phyloP scores from a whole-genome alignment of 2,888 invertebrate genomes.

The Eilema caniola region DNA sequence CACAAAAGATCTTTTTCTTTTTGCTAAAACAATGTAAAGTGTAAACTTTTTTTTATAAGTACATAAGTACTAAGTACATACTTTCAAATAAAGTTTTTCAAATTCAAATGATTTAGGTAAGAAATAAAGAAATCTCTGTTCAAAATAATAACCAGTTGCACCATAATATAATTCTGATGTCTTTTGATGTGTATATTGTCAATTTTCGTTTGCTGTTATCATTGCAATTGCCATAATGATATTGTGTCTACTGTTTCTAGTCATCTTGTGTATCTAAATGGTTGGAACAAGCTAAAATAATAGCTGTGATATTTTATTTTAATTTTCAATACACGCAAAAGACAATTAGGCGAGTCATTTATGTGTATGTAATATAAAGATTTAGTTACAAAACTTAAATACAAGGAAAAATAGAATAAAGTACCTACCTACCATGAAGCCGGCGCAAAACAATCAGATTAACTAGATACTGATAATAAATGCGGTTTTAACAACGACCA shows the following conservation, averaged over 20 bases:
- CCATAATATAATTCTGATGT: no score
- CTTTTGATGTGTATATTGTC: no score
- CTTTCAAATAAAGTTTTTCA: no score
- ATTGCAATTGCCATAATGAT: not conserved
- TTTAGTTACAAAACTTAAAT: not conserved
- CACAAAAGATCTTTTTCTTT: no score
- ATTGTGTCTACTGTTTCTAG: not conserved
- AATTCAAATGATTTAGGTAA: no score
- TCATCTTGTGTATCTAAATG: no score
- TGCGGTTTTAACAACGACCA: not conserved
- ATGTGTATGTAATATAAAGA: constrained; percentile 1
- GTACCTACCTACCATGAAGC: not conserved
- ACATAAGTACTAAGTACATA: no score
- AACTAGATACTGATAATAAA: not conserved
- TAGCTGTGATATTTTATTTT: not conserved
- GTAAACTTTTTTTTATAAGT: no score
- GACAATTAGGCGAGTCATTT: not conserved
- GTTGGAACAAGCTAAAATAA: no score
- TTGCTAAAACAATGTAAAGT: no score
- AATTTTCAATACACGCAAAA: not conserved
- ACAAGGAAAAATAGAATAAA: not conserved
- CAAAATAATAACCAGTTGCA: not conserved
- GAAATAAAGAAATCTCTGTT: not conserved
- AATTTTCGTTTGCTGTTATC: not conserved
- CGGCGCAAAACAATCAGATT: constrained; percentile 2